Conservation (phyloP, 2,888 invertebrate genomes). For the Pantelozetes paolii region DNA sequence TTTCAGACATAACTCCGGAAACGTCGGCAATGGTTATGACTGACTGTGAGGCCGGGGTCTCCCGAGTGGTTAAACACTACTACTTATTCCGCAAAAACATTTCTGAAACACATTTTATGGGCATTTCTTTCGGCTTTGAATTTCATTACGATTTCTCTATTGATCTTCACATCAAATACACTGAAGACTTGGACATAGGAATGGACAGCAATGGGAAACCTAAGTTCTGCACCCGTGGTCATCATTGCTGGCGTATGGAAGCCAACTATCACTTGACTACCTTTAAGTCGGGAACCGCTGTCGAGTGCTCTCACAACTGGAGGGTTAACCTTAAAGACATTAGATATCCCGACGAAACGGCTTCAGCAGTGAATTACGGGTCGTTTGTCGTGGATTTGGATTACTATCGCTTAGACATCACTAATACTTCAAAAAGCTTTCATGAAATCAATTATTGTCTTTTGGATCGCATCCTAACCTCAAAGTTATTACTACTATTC, state of each 20-base stretch:
- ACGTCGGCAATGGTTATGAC: background rate
- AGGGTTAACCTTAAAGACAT: background rate
- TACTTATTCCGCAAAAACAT: background rate
- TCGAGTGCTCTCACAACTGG: constrained; percentile 15
- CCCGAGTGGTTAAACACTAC: background rate
- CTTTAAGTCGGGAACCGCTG: background rate
- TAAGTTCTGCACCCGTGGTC: background rate
- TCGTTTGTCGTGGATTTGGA: background rate
- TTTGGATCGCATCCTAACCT: background rate
- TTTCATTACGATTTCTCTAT: background rate
- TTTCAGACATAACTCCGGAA: background rate
- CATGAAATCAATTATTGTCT: constrained; percentile 13
- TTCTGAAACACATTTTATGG: too few species aligned
- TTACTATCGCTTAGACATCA: background rate
- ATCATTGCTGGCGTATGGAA: background rate
- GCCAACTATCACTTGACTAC: background rate
- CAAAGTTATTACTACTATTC: background rate
- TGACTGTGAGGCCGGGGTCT: background rate
- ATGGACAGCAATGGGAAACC: background rate
- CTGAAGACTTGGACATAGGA: background rate
- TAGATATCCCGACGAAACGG: background rate
- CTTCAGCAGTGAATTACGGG: background rate
- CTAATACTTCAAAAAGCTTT: background rate
- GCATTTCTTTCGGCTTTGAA: constrained; percentile 1
- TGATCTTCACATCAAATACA: background rate